A percentile compares a stretch with the other conserved stretches of the same genome.
Conservation (phyloP, 2,797 vertebrate genomes). For the Merluccius polli region DNA sequence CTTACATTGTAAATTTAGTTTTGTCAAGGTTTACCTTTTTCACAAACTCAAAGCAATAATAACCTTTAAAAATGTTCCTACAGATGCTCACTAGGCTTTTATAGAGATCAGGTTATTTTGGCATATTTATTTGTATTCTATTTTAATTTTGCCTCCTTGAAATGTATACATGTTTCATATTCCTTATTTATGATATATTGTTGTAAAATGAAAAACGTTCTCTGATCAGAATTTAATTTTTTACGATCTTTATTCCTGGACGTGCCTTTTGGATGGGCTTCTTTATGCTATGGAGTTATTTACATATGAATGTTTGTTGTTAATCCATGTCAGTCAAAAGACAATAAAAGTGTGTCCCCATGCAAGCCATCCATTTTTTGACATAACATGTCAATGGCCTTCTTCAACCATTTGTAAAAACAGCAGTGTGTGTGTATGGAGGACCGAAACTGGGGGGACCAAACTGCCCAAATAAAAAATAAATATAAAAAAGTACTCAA, state of each 20-base stretch:
- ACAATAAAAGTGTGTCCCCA: not conserved
- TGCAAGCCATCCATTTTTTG: no score
- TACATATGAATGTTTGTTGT: not conserved
- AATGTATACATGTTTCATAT: not conserved
- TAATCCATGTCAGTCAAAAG: not conserved
- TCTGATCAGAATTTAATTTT: not conserved
- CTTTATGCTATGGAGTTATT: not conserved
- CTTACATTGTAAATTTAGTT: not conserved
- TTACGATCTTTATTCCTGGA: not conserved
- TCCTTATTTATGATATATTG: not conserved
- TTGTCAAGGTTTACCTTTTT: not conserved
- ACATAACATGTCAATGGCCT: not conserved
- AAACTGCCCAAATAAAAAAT: no score
- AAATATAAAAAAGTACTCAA: no score
- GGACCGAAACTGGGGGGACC: no score
- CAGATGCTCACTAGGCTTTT: not conserved
- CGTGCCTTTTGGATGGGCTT: not conserved
- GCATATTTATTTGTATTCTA: constrained; percentile 1
- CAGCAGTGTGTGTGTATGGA: not conserved
- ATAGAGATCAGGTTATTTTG: not conserved
- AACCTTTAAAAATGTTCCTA: not conserved
- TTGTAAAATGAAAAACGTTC: not conserved
- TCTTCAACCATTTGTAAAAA: not conserved
- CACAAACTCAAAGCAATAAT: not conserved
- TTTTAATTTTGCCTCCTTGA: not conserved